Percentiles rank a stretch among this genome's conserved stretches.
Conservation (phyloP, 2,113 vertebrate species). For the Drymodes brunneopygia region DNA sequence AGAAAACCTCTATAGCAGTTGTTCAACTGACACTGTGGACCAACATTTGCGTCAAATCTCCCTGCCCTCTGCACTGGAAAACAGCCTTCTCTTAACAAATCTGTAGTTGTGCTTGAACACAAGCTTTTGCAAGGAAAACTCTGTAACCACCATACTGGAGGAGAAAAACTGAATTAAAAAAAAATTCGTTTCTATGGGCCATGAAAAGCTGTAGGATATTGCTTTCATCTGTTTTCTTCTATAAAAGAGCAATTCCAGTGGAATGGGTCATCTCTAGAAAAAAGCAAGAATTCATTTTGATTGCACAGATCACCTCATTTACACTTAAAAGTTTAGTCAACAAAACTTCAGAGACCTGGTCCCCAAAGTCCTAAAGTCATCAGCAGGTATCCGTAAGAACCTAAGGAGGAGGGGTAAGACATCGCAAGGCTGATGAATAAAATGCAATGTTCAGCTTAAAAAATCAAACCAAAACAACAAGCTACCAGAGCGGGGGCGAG, state of each 20-base stretch:
- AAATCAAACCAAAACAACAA: not conserved
- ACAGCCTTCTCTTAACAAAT: not conserved
- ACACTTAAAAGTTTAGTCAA: not conserved
- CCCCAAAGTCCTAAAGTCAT: not conserved
- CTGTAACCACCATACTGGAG: not conserved
- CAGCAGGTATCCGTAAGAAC: not conserved
- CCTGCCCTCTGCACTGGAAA: not conserved
- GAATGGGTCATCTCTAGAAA: not conserved
- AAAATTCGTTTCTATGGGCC: not conserved
- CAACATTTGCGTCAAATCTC: not conserved
- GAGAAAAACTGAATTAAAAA: not conserved
- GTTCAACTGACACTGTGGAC: not conserved
- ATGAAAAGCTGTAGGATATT: not conserved
- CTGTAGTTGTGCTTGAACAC: not conserved
- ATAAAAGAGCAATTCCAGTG: not conserved
- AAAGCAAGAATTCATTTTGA: not conserved
- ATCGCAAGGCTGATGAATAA: not conserved
- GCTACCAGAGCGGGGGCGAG: accelerated
- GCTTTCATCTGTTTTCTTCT: not conserved
- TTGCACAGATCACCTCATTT: not conserved
- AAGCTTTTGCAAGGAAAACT: not conserved
- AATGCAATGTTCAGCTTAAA: not conserved
- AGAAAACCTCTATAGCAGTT: not conserved
- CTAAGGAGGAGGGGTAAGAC: not conserved
- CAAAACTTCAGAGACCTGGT: not conserved